phyloP scores from a whole-genome alignment of 2,888 invertebrate genomes.

The Pherbina coryleti region DNA sequence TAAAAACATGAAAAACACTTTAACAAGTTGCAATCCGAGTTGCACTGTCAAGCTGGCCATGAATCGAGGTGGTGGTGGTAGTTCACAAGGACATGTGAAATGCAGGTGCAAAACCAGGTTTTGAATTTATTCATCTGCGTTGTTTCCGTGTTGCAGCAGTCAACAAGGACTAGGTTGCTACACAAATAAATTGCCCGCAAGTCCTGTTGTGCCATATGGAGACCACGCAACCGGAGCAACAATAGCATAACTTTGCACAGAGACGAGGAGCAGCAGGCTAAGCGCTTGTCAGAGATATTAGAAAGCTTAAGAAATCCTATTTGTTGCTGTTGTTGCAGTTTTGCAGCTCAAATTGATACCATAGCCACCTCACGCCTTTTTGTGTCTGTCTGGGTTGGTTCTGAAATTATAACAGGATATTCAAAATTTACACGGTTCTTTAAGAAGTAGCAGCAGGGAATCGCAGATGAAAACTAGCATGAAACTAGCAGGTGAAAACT shows the following conservation, averaged over 20 bases:
- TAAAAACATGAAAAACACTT: slow-evolving; percentile 28
- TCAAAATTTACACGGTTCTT: slow-evolving; percentile 14
- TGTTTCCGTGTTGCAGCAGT: slow-evolving; percentile 4
- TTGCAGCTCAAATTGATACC: slow-evolving; percentile 7
- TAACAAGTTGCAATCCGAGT: background rate
- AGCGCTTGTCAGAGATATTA: slow-evolving; percentile 7
- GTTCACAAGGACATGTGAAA: background rate
- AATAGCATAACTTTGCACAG: too few relatives aligned
- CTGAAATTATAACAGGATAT: slow-evolving; percentile 1
- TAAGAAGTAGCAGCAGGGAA: background rate
- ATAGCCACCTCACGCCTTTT: background rate
- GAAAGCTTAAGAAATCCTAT: slow-evolving; percentile 15
- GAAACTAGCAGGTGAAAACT: too few relatives aligned
- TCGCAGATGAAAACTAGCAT: background rate
- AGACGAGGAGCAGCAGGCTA: background rate
- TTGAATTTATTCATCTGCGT: slow-evolving; percentile 25
- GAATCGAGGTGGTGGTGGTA: background rate
- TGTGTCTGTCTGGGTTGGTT: background rate
- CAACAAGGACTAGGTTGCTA: background rate
- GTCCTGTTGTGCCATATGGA: slow-evolving; percentile 7
- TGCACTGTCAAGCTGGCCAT: background rate
- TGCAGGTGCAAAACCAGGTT: slow-evolving; percentile 19
- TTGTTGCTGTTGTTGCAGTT: background rate
- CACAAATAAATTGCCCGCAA: slow-evolving; percentile 1
- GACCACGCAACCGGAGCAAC: background rate